These are phyloP conservation scores for Equus quagga DNA, from an alignment of 2,113 vertebrate genomes.

Conservation along the genomic window DNA sequence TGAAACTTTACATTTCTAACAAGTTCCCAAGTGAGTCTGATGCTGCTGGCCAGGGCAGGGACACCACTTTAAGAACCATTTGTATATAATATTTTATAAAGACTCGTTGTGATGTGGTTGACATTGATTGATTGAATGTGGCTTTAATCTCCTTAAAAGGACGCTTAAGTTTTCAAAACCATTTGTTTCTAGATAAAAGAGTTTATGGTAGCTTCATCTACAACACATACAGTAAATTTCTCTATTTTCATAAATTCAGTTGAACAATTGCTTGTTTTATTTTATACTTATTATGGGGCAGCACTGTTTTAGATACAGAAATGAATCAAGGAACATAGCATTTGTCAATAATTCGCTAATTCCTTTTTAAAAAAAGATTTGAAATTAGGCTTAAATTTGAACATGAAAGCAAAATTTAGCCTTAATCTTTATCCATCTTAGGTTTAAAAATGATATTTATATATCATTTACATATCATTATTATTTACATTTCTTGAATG, in stretches of 20 bases:
- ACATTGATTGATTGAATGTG: not conserved
- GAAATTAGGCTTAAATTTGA: constrained; percentile 42
- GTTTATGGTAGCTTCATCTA: not conserved
- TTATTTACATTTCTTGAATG: constrained; percentile 42
- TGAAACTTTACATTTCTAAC: not conserved
- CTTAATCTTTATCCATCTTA: constrained; percentile 1
- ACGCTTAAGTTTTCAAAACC: constrained; percentile 34
- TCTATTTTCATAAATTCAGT: constrained; percentile 36
- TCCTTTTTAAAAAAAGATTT: constrained; percentile 11
- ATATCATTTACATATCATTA: constrained; percentile 5
- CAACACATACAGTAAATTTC: not conserved
- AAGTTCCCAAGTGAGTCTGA: not conserved
- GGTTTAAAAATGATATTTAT: constrained; percentile 43
- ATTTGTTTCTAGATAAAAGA: constrained; percentile 25
- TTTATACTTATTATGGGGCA: not conserved
- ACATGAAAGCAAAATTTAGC: constrained; percentile 27
- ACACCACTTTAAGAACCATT: constrained; percentile 20
- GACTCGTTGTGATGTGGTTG: not conserved
- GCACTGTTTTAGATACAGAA: not conserved
- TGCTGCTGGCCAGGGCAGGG: not conserved
- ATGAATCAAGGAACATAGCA: not conserved
- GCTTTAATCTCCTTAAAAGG: not conserved
- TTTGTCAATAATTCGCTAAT: not conserved
- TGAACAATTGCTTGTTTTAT: constrained; percentile 31
- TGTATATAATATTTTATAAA: constrained; percentile 15